Evolutionary conservation across 53 echinoderm and acorn worm genomes (phyloP).

Genomic region (Arbacia lixula): DNA sequence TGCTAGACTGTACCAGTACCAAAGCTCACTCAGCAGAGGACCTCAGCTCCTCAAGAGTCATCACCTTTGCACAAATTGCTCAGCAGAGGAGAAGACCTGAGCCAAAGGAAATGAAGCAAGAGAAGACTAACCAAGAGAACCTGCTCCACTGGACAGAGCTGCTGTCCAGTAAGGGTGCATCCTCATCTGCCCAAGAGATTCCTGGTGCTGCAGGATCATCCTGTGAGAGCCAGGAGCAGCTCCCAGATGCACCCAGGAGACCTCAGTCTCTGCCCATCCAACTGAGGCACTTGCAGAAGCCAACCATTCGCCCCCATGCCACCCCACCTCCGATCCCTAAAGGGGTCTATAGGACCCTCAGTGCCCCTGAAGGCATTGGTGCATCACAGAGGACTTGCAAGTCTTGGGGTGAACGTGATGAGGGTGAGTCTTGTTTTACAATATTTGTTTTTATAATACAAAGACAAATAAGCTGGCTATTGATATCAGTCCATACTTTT

Average conservation of each 20-base stretch:
- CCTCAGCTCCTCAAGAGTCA: conserved; percentile 61
- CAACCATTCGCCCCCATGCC: conserved; percentile 75
- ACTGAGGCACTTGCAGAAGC: conserved; percentile 90
- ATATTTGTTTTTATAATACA: background rate
- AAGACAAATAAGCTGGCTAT: too few relatives aligned
- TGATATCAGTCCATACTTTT: too few relatives aligned
- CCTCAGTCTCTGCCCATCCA: conserved; percentile 94
- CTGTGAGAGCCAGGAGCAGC: conserved; percentile 5
- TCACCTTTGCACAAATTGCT: conserved; percentile 93
- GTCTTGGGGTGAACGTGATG: conserved; percentile 55
- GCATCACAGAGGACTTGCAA: conserved; percentile 31
- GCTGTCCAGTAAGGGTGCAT: conserved; percentile 56
- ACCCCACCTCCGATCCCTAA: conserved; percentile 61
- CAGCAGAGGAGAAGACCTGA: conserved; percentile 78
- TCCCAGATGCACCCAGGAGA: conserved; percentile 69
- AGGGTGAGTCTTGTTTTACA: conserved; percentile 17
- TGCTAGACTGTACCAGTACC: conserved; percentile 7
- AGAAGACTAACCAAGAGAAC: conserved; percentile 21
- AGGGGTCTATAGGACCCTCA: conserved; percentile 82
- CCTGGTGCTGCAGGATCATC: conserved; percentile 23
- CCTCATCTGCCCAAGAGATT: conserved; percentile 49
- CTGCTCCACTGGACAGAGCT: conserved; percentile 88
- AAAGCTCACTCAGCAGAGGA: conserved; percentile 43
- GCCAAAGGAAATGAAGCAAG: conserved; percentile 44
- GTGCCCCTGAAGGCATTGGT: conserved; percentile 84